These are phyloP conservation scores for Ariopsis seemanni DNA, from an alignment of 2,113 vertebrate genomes.

Conservation along the genomic window DNA sequence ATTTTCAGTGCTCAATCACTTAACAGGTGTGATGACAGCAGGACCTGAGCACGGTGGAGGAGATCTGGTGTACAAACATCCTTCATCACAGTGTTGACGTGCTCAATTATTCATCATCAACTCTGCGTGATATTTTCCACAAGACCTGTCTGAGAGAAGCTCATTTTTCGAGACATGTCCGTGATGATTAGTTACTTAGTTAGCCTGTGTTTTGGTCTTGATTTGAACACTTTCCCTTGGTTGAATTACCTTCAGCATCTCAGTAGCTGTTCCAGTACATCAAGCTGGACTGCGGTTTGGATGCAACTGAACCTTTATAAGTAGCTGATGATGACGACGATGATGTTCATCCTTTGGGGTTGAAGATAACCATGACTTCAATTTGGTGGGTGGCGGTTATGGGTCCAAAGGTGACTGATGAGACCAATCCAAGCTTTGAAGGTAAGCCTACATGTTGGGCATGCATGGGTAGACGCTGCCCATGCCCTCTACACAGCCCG, in stretches of 20 bases:
- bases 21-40: conserved; percentile 8
- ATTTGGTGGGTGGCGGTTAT: too few relatives aligned
- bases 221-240: not conserved
- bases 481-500: too few relatives aligned
- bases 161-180: not conserved
- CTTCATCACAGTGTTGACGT: not conserved
- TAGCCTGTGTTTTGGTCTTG: not conserved
- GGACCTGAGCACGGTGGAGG: not conserved
- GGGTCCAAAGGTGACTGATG: too few relatives aligned
- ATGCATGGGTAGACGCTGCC: too few relatives aligned
- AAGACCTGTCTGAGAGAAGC: not conserved
- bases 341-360: too few relatives aligned
- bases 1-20: conserved; percentile 9
- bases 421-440: too few relatives aligned
- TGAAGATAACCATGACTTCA: too few relatives aligned
- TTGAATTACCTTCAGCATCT: not conserved
- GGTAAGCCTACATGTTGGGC: too few relatives aligned
- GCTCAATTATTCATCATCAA: not conserved
- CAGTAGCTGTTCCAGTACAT: not conserved
- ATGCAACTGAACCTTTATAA: not conserved
- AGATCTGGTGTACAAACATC: not conserved
- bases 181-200: too few relatives aligned
- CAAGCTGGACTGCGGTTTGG: not conserved
- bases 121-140: not conserved
- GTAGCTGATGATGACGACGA: too few relatives aligned